Evolutionary conservation across 2,113 vertebrate genomes (phyloP).

Genomic region (Siniperca knerii): DNA sequence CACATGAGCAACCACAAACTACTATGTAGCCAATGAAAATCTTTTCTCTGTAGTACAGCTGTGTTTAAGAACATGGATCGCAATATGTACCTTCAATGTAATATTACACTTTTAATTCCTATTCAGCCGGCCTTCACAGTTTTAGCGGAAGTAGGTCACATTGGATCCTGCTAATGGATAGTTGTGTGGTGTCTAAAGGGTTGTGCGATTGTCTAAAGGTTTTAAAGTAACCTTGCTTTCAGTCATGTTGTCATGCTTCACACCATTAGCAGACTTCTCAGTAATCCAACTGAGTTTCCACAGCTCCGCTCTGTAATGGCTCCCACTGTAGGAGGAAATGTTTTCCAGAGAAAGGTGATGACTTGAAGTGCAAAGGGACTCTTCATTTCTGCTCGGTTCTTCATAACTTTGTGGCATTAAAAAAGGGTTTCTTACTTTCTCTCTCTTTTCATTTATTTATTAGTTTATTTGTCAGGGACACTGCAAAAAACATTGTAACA

Average conservation of each 20-base stretch:
- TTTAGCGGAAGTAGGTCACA: neutral
- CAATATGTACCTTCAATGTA: neutral
- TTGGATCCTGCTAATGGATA: constrained; percentile 25
- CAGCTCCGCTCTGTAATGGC: constrained; percentile 14
- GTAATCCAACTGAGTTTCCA: constrained; percentile 15
- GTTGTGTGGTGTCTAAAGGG: constrained; percentile 15
- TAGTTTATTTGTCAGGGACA: too few relatives aligned
- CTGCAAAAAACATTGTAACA: too few relatives aligned
- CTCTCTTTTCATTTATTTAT: neutral
- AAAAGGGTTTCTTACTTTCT: neutral
- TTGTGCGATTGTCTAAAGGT: constrained; percentile 10
- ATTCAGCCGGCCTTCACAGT: constrained; percentile 19
- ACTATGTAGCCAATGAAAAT: neutral
- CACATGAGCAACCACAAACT: neutral
- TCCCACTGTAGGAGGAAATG: constrained; percentile 3
- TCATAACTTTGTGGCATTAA: neutral
- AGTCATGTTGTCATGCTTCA: constrained; percentile 25
- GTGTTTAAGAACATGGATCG: neutral
- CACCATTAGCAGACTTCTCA: constrained; percentile 44
- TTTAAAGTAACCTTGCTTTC: constrained; percentile 33
- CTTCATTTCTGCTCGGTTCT: neutral
- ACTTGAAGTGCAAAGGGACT: constrained; percentile 7
- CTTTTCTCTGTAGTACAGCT: neutral
- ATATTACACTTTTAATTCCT: neutral
- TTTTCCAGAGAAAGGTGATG: neutral